Evolutionary conservation across 1,140 invertebrate species (phyloP).

Genomic region (Araneus ventricosus): DNA sequence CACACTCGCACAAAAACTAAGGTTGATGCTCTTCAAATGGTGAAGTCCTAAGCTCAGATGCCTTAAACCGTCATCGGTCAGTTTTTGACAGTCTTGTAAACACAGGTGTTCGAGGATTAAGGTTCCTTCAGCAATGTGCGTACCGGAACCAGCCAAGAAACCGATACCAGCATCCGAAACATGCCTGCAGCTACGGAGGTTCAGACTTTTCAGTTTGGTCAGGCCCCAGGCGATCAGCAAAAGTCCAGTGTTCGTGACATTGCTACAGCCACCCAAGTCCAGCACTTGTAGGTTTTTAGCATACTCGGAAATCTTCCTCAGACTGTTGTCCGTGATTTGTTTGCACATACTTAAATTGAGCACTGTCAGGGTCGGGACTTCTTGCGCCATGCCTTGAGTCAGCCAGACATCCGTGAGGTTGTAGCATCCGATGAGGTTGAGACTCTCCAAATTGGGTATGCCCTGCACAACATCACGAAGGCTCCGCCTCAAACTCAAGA

Average conservation of each 20-base stretch:
- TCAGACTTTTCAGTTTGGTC: constrained; percentile 91
- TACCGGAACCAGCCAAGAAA: constrained; percentile 88
- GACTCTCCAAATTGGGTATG: constrained; percentile 90
- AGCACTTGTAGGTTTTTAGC: constrained; percentile 92
- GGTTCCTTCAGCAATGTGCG: constrained; percentile 83
- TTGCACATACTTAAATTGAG: constrained; percentile 96
- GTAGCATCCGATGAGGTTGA: constrained; percentile 95
- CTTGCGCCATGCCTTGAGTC: constrained; percentile 86
- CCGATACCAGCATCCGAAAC: constrained; percentile 94
- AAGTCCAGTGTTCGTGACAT: constrained; percentile 92
- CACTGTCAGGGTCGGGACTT: constrained; percentile 86
- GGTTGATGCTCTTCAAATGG: constrained; percentile 91
- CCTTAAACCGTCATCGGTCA: constrained; percentile 93
- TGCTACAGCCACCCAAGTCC: constrained; percentile 93
- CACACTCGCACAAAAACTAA: constrained; percentile 95
- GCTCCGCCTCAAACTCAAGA: constrained; percentile 91
- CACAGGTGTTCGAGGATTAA: constrained; percentile 90
- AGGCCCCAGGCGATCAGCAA: constrained; percentile 90
- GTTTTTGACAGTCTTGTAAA: constrained; percentile 95
- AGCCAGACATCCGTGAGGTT: constrained; percentile 92
- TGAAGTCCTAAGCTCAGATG: constrained; percentile 90
- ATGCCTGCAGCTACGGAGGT: constrained; percentile 94
- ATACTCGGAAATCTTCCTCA: constrained; percentile 90
- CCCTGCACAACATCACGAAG: constrained; percentile 92
- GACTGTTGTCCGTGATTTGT: constrained; percentile 92